Evolutionary conservation across 2,797 vertebrate species (phyloP).

Genomic region (Melanotaenia trifasciata): DNA sequence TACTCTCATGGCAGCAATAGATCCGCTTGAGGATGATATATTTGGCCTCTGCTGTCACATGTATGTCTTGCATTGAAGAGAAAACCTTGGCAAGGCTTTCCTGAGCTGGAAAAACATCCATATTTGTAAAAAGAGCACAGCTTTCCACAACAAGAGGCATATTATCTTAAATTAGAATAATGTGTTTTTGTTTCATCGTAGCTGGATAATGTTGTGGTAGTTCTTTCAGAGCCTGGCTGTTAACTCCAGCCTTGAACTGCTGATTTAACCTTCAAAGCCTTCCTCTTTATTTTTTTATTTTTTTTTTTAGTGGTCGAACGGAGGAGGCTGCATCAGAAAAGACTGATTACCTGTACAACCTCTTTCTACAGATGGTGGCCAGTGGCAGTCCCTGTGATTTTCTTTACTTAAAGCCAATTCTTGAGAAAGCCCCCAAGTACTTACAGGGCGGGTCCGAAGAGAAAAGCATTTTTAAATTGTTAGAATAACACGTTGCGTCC

Average conservation of each 20-base stretch:
- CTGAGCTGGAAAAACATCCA: constrained; percentile 29
- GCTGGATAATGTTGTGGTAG: constrained; percentile 11
- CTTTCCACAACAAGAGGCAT: constrained; percentile 46
- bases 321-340: background rate
- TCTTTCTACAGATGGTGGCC: background rate
- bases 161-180: constrained; percentile 53
- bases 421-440: background rate
- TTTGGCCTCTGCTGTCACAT: constrained; percentile 20
- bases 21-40: constrained; percentile 14
- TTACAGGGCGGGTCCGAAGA: background rate
- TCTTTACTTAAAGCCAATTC: background rate
- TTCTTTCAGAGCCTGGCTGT: constrained; percentile 1
- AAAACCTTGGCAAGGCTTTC: constrained; percentile 26
- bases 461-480: background rate
- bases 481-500: background rate
- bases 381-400: background rate
- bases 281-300: no score
- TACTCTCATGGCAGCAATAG: constrained; percentile 22
- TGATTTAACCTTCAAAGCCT: background rate
- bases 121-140: constrained; percentile 53
- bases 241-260: constrained; percentile 3
- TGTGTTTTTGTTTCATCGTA: constrained; percentile 26
- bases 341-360: background rate
- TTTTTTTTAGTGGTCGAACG: background rate
- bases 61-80: constrained; percentile 16